Evolutionary conservation across 2,888 invertebrate genomes (phyloP).

Genomic region (Andrena bucephala): DNA sequence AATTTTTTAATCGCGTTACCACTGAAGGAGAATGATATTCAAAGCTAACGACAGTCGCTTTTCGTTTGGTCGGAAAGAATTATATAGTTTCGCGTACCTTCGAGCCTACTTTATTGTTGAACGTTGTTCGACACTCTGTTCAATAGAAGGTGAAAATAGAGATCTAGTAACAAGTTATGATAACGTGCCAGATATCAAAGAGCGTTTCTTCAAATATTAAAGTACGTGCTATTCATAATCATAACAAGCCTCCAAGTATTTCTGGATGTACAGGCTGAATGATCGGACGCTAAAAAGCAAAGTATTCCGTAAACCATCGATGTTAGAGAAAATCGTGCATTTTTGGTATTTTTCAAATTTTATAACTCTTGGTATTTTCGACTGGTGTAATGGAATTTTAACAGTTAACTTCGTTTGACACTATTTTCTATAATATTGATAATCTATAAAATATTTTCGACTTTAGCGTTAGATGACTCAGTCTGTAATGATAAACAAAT

Average conservation of each 20-base stretch:
- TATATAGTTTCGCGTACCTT: background rate
- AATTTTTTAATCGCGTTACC: background rate
- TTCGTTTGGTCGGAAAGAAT: background rate
- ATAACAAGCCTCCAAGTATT: constrained; percentile 22
- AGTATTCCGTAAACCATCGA: background rate
- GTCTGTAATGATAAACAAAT: background rate
- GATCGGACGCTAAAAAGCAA: background rate
- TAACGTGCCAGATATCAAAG: constrained; percentile 35
- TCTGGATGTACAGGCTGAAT: background rate
- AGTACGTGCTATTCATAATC: constrained; percentile 25
- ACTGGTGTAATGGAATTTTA: too few relatives aligned
- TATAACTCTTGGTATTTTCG: too few relatives aligned
- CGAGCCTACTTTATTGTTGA: background rate
- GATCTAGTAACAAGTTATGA: background rate
- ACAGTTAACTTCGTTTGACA: background rate
- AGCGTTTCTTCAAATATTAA: background rate
- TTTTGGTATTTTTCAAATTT: background rate
- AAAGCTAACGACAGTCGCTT: background rate
- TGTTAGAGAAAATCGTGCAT: background rate
- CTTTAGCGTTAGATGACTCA: constrained; percentile 2
- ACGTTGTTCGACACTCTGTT: background rate
- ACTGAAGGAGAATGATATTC: background rate
- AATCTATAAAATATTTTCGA: background rate
- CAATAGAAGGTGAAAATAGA: constrained; percentile 9
- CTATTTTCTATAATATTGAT: background rate